Base-by-base conservation (phyloP, 2,113 vertebrate genomes). In the Cinclus cinclus region DNA sequence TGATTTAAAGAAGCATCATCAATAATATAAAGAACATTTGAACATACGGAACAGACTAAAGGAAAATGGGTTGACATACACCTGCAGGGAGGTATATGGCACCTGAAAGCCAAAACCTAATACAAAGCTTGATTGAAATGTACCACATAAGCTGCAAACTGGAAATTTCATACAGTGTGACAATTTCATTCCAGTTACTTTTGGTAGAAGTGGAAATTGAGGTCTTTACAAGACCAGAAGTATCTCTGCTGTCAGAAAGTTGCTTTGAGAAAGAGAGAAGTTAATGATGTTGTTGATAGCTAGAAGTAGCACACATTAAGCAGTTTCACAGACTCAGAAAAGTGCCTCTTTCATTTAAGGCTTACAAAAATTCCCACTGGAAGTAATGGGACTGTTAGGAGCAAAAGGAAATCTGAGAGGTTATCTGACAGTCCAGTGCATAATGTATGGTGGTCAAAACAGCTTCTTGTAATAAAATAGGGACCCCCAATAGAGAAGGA, bases 21-120 rank as follows among this genome's bases (percentile, higher is more conserved):
- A 94, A 84, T 95, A 90, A 92, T 35, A 81, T 42, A 75, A 93
- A 89, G 52, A 90, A 65, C 42, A 89, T 81, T 84, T 93, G 69
- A 92, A 94, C 4, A 19, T 18, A 15, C 33, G 23, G 30, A 64
- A 60, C 20, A 90, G 60, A 58, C 82, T 92, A 60, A 83, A 69
- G 63, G 71, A 86, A 91, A 96, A 81, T 67, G 68, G 64, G 56
- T 53, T 88, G 88, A 90, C 92, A 75, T 83, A 75, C 31, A 81
- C 33, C 90, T 93, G 60, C 64, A 92, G 90, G 86, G 79, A 11
- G 77, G 71, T 78, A 53, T 50, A 44, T 0, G 3, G 52, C 15
- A 24, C 84, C 64, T 83, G 86, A 81, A 83, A 82, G 58, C 65
- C 58, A 84, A 86, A 96, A 84, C 11, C n/a, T 82, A 60, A 63